Conservation (phyloP, 2,888 invertebrate species). For the Tinea semifulvella region DNA sequence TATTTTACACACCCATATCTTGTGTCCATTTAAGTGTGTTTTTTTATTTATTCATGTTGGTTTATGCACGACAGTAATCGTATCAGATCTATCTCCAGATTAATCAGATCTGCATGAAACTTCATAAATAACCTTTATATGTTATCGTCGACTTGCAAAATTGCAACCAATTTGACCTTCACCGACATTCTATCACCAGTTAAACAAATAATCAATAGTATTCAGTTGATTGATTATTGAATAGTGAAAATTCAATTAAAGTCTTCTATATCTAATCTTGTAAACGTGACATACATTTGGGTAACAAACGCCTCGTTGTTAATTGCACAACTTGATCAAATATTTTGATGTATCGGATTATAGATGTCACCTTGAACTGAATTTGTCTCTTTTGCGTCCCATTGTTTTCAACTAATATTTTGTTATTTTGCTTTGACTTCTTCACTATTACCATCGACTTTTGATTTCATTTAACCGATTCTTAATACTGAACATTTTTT, state of each 20-base stretch:
- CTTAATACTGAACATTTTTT: no score
- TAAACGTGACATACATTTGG: conserved; percentile 21
- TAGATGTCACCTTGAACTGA: conserved; percentile 40
- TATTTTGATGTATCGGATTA: conserved; percentile 13
- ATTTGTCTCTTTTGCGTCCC: conserved; percentile 31
- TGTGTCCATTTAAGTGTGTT: no score
- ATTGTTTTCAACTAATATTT: conserved; percentile 30
- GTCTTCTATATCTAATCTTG: conserved; percentile 18
- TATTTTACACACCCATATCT: no score
- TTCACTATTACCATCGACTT: not conserved
- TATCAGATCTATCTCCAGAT: no score
- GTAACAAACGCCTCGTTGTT: conserved; percentile 19
- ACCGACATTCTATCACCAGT: no score
- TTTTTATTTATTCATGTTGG: no score
- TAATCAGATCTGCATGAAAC: no score
- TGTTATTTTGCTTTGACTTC: not conserved
- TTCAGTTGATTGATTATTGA: conserved; percentile 8
- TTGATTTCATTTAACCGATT: not conserved
- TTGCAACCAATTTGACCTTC: no score
- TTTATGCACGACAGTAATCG: no score
- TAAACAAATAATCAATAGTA: no score
- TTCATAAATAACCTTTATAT: no score
- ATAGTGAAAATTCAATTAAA: conserved; percentile 11
- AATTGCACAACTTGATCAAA: conserved; percentile 27
- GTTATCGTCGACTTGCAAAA: no score